A percentile compares a stretch with the other conserved stretches of the same genome.
Conservation (phyloP, 1,140 invertebrate species). For the Scaptomyza graminum region DNA sequence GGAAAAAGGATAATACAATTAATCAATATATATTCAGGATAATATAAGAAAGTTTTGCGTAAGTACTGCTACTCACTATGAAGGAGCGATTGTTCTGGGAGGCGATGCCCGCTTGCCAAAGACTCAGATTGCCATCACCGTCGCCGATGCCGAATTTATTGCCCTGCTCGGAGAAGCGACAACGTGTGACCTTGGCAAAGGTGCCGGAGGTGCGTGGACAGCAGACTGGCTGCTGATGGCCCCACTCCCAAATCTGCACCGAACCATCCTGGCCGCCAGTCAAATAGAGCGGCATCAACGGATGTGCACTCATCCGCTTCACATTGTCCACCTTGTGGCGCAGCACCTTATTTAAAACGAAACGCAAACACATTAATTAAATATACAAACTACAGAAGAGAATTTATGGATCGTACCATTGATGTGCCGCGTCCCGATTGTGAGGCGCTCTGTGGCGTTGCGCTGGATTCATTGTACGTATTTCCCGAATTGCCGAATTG, state of each 20-base stretch:
- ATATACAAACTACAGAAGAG: not conserved
- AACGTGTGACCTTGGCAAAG: constrained; percentile 97
- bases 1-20: constrained; percentile 45
- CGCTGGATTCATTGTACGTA: constrained; percentile 60
- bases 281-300: constrained; percentile 95
- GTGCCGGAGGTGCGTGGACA: constrained; percentile 92
- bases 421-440: constrained; percentile 94
- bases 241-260: constrained; percentile 99
- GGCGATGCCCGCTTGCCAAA: constrained; percentile 96
- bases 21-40: not conserved
- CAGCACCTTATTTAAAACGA: constrained; percentile 86
- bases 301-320: constrained; percentile 97
- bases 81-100: constrained; percentile 94
- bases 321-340: constrained; percentile 97
- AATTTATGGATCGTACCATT: constrained; percentile 89
- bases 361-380: no score
- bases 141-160: constrained; percentile 99
- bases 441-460: constrained; percentile 86
- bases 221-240: constrained; percentile 94
- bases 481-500: constrained; percentile 54
- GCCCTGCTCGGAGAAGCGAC: constrained; percentile 97
- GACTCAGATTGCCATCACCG: constrained; percentile 94
- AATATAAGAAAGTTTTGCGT: no score
- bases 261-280: constrained; percentile 99
- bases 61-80: constrained; percentile 90